A percentile compares a stretch with the other conserved stretches of the same genome.
phyloP scores from a whole-genome alignment of 2,797 vertebrate species.

The Numenius phaeopus region DNA sequence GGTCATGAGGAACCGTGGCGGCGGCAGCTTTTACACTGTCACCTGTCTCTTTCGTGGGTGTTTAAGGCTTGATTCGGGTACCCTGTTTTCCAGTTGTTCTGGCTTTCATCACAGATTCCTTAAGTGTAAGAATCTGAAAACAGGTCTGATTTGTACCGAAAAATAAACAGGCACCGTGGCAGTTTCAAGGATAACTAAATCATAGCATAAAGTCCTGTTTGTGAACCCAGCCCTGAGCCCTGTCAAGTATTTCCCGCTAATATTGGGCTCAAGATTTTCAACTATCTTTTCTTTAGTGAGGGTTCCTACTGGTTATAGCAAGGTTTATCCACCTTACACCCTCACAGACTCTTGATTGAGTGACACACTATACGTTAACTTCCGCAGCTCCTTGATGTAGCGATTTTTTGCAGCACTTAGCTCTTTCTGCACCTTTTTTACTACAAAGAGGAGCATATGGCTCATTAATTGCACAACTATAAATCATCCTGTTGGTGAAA shows the following conservation, averaged over 20 bases:
- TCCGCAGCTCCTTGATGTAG: neutral
- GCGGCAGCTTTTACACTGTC: neutral
- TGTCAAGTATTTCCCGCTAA: neutral
- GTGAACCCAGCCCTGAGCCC: neutral
- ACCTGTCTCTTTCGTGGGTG: neutral
- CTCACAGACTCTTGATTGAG: neutral
- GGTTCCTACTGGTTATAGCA: neutral
- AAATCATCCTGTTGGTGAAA: neutral
- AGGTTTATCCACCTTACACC: neutral
- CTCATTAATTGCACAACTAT: constrained; percentile 16
- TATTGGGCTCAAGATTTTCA: neutral
- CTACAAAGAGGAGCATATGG: constrained; percentile 7
- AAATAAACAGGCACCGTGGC: neutral
- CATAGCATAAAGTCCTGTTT: neutral
- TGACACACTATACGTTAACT: neutral
- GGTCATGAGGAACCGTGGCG: rapidly evolving
- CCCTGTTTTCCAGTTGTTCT: neutral
- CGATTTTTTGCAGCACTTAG: neutral
- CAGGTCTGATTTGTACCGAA: neutral
- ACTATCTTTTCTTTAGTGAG: neutral
- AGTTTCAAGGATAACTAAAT: neutral
- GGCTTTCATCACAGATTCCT: neutral
- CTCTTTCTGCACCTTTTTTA: constrained; percentile 26
- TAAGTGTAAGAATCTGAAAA: neutral
- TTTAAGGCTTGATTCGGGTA: neutral